Percentiles rank a stretch among this genome's conserved stretches.
These are phyloP conservation scores for Acholoe squamosa DNA, from an alignment of 2,888 invertebrate genomes.

Conservation along the genomic window DNA sequence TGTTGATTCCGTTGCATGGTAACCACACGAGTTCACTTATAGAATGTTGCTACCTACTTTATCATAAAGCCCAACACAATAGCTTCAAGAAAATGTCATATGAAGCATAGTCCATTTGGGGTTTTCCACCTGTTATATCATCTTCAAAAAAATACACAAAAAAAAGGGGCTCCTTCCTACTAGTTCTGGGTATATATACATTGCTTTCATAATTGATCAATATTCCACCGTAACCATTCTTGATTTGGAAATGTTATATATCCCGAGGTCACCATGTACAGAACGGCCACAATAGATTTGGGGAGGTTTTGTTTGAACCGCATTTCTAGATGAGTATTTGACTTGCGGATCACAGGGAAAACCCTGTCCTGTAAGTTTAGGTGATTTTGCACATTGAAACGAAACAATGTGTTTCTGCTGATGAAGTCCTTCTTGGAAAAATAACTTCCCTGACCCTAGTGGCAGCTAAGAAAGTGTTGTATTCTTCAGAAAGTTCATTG, in stretches of 20 bases:
- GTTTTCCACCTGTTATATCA: too few species aligned
- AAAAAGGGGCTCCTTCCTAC: too few species aligned
- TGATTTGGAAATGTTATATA: not conserved
- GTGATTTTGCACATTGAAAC: not conserved
- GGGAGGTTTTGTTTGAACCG: not conserved
- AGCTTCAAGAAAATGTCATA: too few species aligned
- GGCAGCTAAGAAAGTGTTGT: not conserved
- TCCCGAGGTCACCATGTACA: not conserved
- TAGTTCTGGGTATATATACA: too few species aligned
- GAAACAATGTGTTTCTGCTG: not conserved
- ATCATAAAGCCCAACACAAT: too few species aligned
- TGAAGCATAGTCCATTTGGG: too few species aligned
- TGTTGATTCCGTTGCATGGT: too few species aligned
- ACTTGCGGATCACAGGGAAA: not conserved
- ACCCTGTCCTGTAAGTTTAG: not conserved
- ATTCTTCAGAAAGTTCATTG: not conserved
- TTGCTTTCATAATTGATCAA: too few species aligned
- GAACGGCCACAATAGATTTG: not conserved
- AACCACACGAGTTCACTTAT: too few species aligned
- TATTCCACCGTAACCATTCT: not conserved
- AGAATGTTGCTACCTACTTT: too few species aligned
- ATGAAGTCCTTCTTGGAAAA: not conserved
- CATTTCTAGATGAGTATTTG: not conserved
- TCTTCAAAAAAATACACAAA: too few species aligned
- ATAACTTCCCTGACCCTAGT: not conserved